Evolutionary conservation across 2,888 invertebrate species (phyloP), one percentile per base, ranked within the genome.

Genomic region (Girardia tigrina): DNA sequence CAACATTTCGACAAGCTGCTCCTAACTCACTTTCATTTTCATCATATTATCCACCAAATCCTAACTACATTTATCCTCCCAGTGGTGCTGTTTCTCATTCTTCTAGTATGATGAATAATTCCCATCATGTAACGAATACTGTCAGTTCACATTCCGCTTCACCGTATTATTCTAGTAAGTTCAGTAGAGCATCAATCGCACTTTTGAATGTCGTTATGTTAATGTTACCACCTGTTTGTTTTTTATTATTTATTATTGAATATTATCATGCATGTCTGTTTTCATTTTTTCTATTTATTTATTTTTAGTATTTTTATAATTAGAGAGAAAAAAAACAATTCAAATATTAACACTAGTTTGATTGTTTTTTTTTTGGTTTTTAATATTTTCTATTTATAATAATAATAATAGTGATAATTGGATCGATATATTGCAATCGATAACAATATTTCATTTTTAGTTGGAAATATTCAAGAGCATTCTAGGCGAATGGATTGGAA

Each of bases 1-100:
- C 56, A 56, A 56, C 56, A 56, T 56, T 56, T 56, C 56, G 56
- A n/a, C 56, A 56, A 56, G 56, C 56, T 56, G 56, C 56, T 56
- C 56, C 56, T 56, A 56, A 16, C 23, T 56, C 56, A 56, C 56
- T 56, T 56, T 56, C 56, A 56, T 56, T 56, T 56, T 56, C 56
- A 56, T 56, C 56, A 56, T 56, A 56, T 56, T 56, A 56, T 56
- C 56, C 56, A 56, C 56, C 56, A n/a, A 56, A 56, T 56, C 56
- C 56, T 56, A 56, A 56, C 23, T 56, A 56, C 23, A 56, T 56
- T 56, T 56, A 56, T 56, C 56, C 56, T 56, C 56, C 56, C 56
- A 56, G 56, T 56, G 56, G 56, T 56, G 56, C 56, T 56, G 56
- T 56, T 23, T 56, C 56, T 56, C 56, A 56, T 56, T 56, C 56